Base-by-base conservation (phyloP, 1,140 invertebrate genomes). In the Drosophila rufa region DNA sequence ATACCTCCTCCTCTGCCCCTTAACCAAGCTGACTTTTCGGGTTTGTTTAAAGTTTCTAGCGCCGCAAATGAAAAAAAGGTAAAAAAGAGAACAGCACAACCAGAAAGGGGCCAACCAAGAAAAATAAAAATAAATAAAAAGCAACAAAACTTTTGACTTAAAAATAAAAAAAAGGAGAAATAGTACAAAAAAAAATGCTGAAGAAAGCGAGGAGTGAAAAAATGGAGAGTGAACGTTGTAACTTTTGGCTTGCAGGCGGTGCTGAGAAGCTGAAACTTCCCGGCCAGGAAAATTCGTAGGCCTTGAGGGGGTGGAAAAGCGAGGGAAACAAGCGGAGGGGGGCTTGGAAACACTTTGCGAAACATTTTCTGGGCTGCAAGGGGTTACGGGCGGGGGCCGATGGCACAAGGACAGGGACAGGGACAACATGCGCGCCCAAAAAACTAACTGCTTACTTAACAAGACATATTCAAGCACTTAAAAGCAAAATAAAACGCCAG, bases 391-490 rank as follows among this genome's bases (percentile, higher is more conserved):
- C 11, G 57, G 51, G 51, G 51, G 22, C 2, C 25, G 38, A 12
- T 30, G 38, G 40, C 43, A 50, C 48, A 53, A 42, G 69, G 38
- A 55, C 59, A 22, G 48, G 48, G n/a, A 48, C 61, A 70, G 47
- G 42, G 36, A 59, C 68, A 77, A 80, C 83, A 80, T 80, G 62
- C 43, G 62, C 47, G 51, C 43, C 40, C 75, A 87, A 80, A 87
- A 84, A 87, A 87, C 84, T 87, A 89, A 87, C 84, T 89, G 84
- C 84, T 87, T 87, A 87, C 84, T 87, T 87, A 87, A 87, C 84
- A 87, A 87, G 84, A 87, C 84, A 87, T 87, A 87, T 87, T 89
- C 84, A 89, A 87, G 84, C 84, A 89, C 84, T 87, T 87, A 87
- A 89, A 83, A 87, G 77, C 80, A 87, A 87, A 87, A 87, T 83